Base-by-base conservation (phyloP, 2,797 vertebrate genomes). In the Anolis apletophallus region DNA sequence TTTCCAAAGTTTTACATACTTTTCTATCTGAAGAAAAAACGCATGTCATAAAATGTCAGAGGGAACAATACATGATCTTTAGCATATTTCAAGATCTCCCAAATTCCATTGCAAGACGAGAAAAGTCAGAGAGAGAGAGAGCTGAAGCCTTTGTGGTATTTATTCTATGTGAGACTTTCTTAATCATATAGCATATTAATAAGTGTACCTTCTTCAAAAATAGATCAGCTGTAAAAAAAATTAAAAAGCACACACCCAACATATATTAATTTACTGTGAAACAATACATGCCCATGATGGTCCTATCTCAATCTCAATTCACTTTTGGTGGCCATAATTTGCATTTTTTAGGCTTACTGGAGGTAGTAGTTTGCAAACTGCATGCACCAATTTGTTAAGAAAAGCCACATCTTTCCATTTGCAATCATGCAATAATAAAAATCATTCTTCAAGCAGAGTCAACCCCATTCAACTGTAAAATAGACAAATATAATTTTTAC, bases 321-420 rank as follows among this genome's bases (percentile, higher is more conserved):
- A 81, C 40, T 55, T 50, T 64, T 52, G 76, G 74, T 83, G 75
- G 72, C 80, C 13, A 69, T 80, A 84, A 14, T 40, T 0, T 61
- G 82, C 16, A 23, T 29, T 40, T n/a, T 89, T n/a, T 57, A 77
- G 64, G n/a, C 4, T 0, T 16, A 34, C 14, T 46, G 50, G n/a
- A 32, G 23, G 61, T 23, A 50, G 46, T 5, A 10, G 40, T 50
- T 85, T 83, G 36, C 88, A 86, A 69, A 8, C 2, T 0, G 69
- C 81, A n/a, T 76, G 10, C 0, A 0, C 85, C 4, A 14, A 13
- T 21, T 79, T 57, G 64, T 10, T 1, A 75, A 69, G 7, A 81
- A 81, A 69, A 68, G 67, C 46, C 12, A 69, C 67, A 10, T 69
- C 21, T 34, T 61, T 73, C 1, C 72, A 74, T 23, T 32, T 74